Evolutionary conservation across 2,888 invertebrate genomes (phyloP), one percentile per base, ranked within the genome.

Genomic region (Lithophane leautieri): DNA sequence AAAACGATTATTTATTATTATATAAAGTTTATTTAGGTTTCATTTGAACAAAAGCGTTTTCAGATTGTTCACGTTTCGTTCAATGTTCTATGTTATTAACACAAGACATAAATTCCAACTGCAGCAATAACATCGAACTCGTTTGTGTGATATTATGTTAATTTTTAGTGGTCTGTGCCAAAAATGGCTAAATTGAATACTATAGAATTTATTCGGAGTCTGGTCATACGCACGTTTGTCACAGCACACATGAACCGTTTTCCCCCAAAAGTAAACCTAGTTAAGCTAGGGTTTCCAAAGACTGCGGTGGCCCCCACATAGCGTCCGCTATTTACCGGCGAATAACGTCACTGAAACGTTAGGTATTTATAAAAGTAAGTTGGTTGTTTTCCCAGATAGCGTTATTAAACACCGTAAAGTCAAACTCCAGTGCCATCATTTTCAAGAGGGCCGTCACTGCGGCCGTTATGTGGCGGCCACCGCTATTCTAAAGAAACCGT

Each of bases 91-190:
- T 40, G 40, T 19, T 40, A 56, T 42, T 16, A 47, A 6, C 47
- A 47, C 16, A 16, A 47, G 7, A 19, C 19, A 63, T 69, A 22
- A 16, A 63, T 28, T 70, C 22, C 44, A 44, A 65, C 11, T 28
- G 44, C 11, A n/a, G 12, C n/a, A 44, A 65, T 65, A 44, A 70
- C 65, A 44, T 66, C 11, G 16, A 65, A 28, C 44, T 66, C 16
- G 44, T 66, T n/a, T 44, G 28, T 69, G 62, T 62, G 42, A 4
- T 34, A 28, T 25, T 25, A 42, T 16, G 19, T 19, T 19, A 19
- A 7, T 47, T 22, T 34, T 54, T 54, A 25, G n/a, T n/a, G 40
- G 40, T 56, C 19, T 16, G n/a, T 52, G 25, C 14, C 12, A 28
- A 50, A 66, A 34, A 4, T 14, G 34, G 34, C 34, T 22, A 8